Evolutionary conservation across 2,797 vertebrate genomes (phyloP).

Genomic region (Gymnothorax reevesii): DNA sequence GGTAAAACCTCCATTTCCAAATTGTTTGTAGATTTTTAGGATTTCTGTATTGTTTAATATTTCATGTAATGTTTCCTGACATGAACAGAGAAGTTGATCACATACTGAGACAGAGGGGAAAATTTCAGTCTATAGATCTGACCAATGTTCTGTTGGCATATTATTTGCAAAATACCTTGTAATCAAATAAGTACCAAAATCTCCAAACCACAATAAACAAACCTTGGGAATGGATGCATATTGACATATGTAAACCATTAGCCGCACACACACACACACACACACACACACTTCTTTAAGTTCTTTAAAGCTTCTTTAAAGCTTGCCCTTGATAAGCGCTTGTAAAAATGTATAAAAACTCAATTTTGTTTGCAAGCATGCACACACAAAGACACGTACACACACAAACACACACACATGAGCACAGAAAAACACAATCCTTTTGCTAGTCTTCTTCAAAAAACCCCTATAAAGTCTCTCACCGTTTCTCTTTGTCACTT

Average conservation of each 20-base stretch:
- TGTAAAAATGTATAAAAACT: no score
- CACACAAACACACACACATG: not conserved
- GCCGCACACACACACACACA: not conserved
- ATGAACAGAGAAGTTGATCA: not conserved
- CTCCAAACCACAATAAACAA: no score
- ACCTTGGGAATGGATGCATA: not conserved
- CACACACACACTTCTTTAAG: not conserved
- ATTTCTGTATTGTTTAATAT: conserved; percentile 14
- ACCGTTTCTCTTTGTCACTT: conserved; percentile 70
- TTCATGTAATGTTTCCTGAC: not conserved
- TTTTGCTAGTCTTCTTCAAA: conserved; percentile 48
- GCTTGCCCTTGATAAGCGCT: no score
- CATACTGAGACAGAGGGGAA: not conserved
- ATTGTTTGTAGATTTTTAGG: conserved; percentile 17
- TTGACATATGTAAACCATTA: not conserved
- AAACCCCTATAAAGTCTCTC: conserved; percentile 67
- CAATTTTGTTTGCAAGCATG: not conserved
- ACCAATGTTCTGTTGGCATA: not conserved
- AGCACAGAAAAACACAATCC: no score
- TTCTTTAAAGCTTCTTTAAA: no score
- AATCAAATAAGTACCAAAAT: not conserved
- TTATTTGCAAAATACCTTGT: conserved; percentile 17
- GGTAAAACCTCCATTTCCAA: not conserved
- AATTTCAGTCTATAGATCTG: not conserved
- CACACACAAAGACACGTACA: not conserved